Conservation (phyloP, 30 jellyfish, hydroid and myxozoan genomes). For the Hydractinia echinata region DNA sequence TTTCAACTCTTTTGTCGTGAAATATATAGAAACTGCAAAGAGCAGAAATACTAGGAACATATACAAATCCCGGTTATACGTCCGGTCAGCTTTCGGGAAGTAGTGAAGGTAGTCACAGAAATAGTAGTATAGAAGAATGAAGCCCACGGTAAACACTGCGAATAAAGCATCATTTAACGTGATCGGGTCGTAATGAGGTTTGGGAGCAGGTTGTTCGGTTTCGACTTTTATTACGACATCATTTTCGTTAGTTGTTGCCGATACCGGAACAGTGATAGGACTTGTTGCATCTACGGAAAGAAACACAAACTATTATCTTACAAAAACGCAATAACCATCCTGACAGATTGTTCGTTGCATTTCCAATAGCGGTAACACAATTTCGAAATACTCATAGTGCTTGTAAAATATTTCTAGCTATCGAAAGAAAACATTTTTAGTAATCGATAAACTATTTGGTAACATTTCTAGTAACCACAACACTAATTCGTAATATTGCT, state of each 20-base stretch:
- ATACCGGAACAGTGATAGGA: background rate
- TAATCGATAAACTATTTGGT: too few species aligned
- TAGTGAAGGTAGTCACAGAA: constrained; percentile 82
- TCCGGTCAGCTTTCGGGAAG: constrained; percentile 76
- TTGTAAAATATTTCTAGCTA: too few species aligned
- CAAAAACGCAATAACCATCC: background rate
- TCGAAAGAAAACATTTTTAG: too few species aligned
- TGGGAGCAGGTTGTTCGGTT: constrained; percentile 3
- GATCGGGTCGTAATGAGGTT: constrained; percentile 34
- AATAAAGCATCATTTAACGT: constrained; percentile 41
- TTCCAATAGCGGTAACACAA: background rate
- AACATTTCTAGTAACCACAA: too few species aligned
- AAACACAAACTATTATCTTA: background rate
- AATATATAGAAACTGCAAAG: constrained; percentile 32
- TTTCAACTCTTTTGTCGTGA: constrained; percentile 8
- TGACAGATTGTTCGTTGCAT: background rate
- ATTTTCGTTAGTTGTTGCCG: background rate
- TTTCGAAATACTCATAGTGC: too few species aligned
- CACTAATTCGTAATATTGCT: too few species aligned
- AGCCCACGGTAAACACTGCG: constrained; percentile 56
- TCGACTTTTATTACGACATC: constrained; percentile 6
- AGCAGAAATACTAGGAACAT: constrained; percentile 44
- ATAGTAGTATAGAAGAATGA: constrained; percentile 70
- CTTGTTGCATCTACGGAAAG: background rate
- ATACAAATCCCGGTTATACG: constrained; percentile 82